phyloP scores from a whole-genome alignment of 2,797 vertebrate genomes.

The Phrynocephalus forsythii region DNA sequence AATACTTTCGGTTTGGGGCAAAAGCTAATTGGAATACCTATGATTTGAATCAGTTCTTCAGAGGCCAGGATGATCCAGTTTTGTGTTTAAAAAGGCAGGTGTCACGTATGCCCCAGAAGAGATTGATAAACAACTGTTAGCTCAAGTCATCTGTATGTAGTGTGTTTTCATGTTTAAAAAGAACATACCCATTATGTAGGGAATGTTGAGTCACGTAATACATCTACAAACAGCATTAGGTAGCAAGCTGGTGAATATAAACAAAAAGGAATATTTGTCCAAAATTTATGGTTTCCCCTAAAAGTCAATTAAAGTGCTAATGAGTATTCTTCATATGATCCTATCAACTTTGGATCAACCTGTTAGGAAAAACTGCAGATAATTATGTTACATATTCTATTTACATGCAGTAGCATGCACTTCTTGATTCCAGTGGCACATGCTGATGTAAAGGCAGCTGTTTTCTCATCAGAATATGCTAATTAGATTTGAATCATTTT shows the following conservation, averaged over 20 bases:
- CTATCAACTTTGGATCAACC: slow-evolving; percentile 9
- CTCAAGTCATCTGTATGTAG: too few relatives aligned
- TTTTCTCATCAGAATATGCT: slow-evolving; percentile 28
- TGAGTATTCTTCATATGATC: not conserved
- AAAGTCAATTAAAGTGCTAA: not conserved
- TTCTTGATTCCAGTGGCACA: slow-evolving; percentile 40
- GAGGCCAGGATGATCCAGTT: too few relatives aligned
- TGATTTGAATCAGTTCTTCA: too few relatives aligned
- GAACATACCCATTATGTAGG: not conserved
- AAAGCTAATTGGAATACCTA: too few relatives aligned
- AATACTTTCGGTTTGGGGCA: too few relatives aligned
- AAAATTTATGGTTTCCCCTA: not conserved
- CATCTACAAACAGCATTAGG: not conserved
- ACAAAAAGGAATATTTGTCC: not conserved
- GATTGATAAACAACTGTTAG: too few relatives aligned
- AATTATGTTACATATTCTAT: slow-evolving; percentile 31
- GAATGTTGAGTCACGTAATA: not conserved
- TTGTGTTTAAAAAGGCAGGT: too few relatives aligned
- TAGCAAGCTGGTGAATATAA: not conserved
- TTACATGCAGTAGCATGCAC: not conserved
- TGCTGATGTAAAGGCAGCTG: not conserved
- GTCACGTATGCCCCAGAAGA: too few relatives aligned
- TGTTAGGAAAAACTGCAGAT: not conserved
- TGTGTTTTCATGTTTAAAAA: too few relatives aligned
- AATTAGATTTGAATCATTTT: slow-evolving; percentile 40